Percentiles rank a stretch among this genome's conserved stretches.
Evolutionary conservation across 2,797 vertebrate species (phyloP).

Genomic region (Falco biarmicus): DNA sequence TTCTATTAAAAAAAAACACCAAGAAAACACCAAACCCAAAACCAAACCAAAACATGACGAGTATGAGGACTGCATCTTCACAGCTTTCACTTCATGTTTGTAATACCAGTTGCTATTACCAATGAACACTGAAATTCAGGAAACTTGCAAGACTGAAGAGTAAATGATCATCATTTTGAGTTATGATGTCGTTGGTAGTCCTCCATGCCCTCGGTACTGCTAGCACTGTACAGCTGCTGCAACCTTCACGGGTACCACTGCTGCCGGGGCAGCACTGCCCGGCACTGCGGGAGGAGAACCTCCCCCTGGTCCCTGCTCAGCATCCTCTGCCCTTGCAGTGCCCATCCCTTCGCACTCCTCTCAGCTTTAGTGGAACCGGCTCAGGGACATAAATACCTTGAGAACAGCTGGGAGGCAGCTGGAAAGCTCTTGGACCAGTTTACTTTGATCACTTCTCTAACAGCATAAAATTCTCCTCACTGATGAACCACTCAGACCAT

Average conservation of each 20-base stretch:
- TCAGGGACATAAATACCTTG: not conserved
- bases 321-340: not conserved
- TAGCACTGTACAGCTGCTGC: not conserved
- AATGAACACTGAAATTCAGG: not conserved
- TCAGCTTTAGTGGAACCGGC: not conserved
- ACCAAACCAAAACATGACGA: not conserved
- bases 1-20: not conserved
- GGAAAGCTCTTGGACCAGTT: not conserved
- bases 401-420: not conserved
- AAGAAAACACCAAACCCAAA: not conserved
- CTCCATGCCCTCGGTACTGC: not conserved
- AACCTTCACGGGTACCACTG: fast-evolving
- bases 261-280: not conserved
- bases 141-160: not conserved
- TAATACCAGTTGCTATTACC: not conserved
- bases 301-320: not conserved
- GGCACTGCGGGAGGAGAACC: not conserved
- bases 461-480: not conserved
- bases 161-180: not conserved
- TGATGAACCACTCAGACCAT: not conserved
- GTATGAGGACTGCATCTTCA: not conserved
- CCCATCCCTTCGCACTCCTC: not conserved
- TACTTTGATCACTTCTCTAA: not conserved
- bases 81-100: not conserved
- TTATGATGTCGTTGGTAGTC: not conserved